Evolutionary conservation across 1,140 invertebrate species (phyloP).

Genomic region (Ladona fulva): DNA sequence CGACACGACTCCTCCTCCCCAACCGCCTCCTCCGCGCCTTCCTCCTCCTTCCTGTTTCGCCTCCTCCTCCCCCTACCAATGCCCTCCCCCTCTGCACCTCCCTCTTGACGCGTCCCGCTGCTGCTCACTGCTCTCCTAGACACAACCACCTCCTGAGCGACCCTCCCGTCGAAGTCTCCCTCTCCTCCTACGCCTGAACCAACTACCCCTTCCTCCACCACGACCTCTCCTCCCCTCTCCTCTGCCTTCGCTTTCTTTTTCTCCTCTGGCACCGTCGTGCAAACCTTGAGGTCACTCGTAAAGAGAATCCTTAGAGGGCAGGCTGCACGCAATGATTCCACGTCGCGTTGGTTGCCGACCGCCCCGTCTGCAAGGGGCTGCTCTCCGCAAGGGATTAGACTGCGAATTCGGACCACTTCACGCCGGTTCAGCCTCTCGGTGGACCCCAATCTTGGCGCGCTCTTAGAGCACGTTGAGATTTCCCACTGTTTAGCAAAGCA

Average conservation of each 20-base stretch:
- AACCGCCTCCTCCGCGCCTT: background rate
- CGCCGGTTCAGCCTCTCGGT: background rate
- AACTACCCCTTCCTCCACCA: background rate
- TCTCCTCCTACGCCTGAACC: background rate
- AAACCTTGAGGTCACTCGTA: background rate
- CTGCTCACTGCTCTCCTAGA: background rate
- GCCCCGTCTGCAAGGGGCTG: background rate
- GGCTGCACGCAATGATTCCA: background rate
- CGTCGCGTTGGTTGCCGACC: background rate
- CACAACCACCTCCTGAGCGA: background rate
- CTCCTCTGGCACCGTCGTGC: slow-evolving; percentile 4
- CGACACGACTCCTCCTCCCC: background rate
- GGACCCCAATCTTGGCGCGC: no score
- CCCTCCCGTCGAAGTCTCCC: background rate
- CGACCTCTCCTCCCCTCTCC: background rate
- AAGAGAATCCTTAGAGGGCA: background rate
- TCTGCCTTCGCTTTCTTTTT: background rate
- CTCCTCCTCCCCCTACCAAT: background rate
- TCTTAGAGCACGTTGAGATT: no score
- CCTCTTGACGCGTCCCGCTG: background rate
- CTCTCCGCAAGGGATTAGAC: no score
- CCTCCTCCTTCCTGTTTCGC: background rate
- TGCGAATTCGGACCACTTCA: background rate
- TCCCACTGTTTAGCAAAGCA: no score
- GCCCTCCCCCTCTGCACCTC: background rate